phyloP scores from a whole-genome alignment of 2,888 invertebrate species.

The Synanthedon andrenaeformis region DNA sequence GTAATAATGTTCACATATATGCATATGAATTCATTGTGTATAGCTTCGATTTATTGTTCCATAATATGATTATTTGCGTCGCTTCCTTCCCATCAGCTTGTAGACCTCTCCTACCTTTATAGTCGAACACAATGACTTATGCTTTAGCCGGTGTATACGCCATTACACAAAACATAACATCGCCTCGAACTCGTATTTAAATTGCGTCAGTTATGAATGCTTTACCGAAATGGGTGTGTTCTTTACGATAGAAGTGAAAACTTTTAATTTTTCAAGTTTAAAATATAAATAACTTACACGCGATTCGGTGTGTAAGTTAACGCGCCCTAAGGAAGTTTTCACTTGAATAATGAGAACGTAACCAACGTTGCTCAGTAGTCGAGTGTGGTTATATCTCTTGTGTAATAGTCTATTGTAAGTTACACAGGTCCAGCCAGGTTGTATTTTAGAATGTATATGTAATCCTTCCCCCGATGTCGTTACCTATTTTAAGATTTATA shows the following conservation, averaged over 20 bases:
- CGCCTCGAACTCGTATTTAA: no score
- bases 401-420: slow-evolving; percentile 4
- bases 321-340: no score
- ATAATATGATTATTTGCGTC: slow-evolving; percentile 26
- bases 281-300: no score
- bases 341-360: no score
- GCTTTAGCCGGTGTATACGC: slow-evolving; percentile 16
- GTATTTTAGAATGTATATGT: slow-evolving; percentile 51
- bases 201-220: no score
- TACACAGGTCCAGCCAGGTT: slow-evolving; percentile 68
- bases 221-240: no score
- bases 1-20: slow-evolving; percentile 33
- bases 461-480: slow-evolving; percentile 49
- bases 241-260: no score
- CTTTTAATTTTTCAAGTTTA: no score
- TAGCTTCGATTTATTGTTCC: background rate
- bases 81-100: slow-evolving; percentile 37
- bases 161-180: no score
- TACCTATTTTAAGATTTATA: slow-evolving; percentile 55
- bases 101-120: slow-evolving; percentile 32
- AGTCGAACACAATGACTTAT: slow-evolving; percentile 39
- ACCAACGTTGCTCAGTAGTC: no score
- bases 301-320: no score
- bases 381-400: no score
- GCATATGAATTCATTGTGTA: background rate